Evolutionary conservation across 2,113 vertebrate genomes (phyloP).

Genomic region (Rhegmatorhina hoffmannsi): DNA sequence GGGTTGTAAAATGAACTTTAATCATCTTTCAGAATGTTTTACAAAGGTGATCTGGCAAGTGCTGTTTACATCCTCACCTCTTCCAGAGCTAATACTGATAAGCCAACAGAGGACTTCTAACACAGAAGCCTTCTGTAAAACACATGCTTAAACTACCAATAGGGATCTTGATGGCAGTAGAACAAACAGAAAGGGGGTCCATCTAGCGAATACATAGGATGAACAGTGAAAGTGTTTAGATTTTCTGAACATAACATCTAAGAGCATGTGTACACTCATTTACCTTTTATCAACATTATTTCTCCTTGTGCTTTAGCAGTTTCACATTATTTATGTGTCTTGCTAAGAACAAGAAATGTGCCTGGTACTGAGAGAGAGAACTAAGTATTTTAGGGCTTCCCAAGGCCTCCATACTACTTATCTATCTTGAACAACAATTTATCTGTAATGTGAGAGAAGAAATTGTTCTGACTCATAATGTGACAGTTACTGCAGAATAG

Average conservation of each 20-base stretch:
- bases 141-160: neutral
- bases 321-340: neutral
- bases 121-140: neutral
- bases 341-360: neutral
- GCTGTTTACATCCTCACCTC: neutral
- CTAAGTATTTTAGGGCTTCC: neutral
- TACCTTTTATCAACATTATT: neutral
- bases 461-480: neutral
- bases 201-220: neutral
- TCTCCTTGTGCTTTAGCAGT: neutral
- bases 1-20: neutral
- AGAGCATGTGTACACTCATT: neutral
- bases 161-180: neutral
- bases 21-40: neutral
- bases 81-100: neutral
- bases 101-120: neutral
- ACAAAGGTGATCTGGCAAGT: neutral
- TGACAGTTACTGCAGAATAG: neutral
- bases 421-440: neutral
- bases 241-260: neutral
- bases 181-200: neutral
- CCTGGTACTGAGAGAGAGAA: neutral
- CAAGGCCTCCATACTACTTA: neutral
- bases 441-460: neutral
- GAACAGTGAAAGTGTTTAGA: neutral